Conservation (phyloP, 2,888 invertebrate genomes). For the Drosophila mimetica region DNA sequence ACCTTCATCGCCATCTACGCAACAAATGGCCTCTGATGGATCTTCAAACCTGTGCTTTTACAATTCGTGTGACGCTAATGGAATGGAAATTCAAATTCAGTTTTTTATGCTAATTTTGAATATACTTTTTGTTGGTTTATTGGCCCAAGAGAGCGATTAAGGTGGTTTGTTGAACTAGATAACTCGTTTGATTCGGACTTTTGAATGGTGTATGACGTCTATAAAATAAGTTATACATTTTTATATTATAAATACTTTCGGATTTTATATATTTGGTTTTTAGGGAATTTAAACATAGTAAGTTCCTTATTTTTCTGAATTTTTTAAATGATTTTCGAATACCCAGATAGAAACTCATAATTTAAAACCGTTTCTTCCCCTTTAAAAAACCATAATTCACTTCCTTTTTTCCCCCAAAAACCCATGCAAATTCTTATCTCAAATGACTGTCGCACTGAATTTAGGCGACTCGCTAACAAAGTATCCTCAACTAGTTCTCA, state of each 20-base stretch:
- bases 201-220: neutral
- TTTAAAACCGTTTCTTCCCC: neutral
- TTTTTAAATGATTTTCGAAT: too few relatives aligned
- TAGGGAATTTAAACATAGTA: too few relatives aligned
- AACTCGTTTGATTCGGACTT: neutral
- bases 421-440: slow-evolving; percentile 25
- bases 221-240: too few relatives aligned
- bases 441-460: slow-evolving; percentile 43
- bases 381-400: slow-evolving; percentile 5
- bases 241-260: too few relatives aligned
- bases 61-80: slow-evolving; percentile 28
- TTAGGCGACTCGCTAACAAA: slow-evolving; percentile 34
- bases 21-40: slow-evolving; percentile 26
- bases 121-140: slow-evolving; percentile 1
- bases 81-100: slow-evolving; percentile 9
- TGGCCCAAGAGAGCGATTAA: neutral
- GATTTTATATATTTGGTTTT: too few relatives aligned
- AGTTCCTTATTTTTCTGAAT: too few relatives aligned
- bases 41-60: slow-evolving; percentile 13
- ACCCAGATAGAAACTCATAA: neutral
- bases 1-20: slow-evolving; percentile 11
- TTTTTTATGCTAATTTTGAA: slow-evolving; percentile 12
- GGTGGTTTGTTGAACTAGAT: slow-evolving; percentile 18
- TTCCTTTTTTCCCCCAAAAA: neutral
- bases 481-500: slow-evolving; percentile 29